Evolutionary conservation across 1,140 invertebrate species (phyloP), one percentile per base, ranked within the genome.

Genomic region (Bombus cullumanus): DNA sequence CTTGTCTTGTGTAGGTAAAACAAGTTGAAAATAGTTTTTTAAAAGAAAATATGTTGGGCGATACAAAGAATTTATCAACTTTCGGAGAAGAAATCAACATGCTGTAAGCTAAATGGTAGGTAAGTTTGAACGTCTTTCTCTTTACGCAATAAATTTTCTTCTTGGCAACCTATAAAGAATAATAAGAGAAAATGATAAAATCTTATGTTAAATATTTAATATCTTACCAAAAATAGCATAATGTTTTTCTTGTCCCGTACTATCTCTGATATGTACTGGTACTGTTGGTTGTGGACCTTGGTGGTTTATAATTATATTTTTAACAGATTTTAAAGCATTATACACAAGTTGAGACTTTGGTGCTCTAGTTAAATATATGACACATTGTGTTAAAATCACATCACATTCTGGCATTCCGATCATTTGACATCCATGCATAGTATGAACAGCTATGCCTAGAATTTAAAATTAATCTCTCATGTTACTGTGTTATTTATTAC

Each of bases 381-480:
- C 96, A 90, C 97, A 97, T 92, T 98, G 97, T 8, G 97, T 96
- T 34, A 98, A 93, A 64, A 97, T 92, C 31, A 98, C 96, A 93
- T 97, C 97, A 93, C 97, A 97, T 91, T 98, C 97, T 3, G 97
- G 97, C 97, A 97, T 97, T 31, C 98, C 98, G 62, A 98, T 95
- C 76, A 97, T 95, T 94, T 98, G 97, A 90, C 97, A 98, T 12
- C 97, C 97, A 89, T 98, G 96, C 94, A 97, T 96, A 22, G 97
- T 97, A 9, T 97, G 95, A 10, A 97, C 96, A 28, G 97, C 97
- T 87, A 97, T 79, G 79, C 88, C 92, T 92, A 37, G 34, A 86
- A 89, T 47, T 75, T 74, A 43, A 22, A 53, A 82, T 69, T 75
- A 15, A 72, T 34, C 47, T 34, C 83, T 83, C 62, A 57, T 5